These are phyloP conservation scores for Drosophila cracens DNA, from an alignment of 2,888 invertebrate species.

Conservation along the genomic window DNA sequence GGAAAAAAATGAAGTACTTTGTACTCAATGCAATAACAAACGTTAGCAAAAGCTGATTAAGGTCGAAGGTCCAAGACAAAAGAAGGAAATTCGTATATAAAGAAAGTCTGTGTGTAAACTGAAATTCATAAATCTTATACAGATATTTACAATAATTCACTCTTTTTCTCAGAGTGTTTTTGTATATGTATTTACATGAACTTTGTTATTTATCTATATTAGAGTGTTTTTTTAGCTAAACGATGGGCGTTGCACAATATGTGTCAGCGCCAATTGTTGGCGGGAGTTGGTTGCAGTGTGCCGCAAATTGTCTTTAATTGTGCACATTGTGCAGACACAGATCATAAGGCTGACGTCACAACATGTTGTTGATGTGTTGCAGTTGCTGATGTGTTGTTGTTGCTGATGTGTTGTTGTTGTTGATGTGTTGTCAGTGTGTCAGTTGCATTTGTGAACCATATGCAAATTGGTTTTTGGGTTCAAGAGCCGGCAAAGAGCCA, in stretches of 20 bases:
- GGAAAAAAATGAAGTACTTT: not conserved
- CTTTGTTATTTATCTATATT: slow-evolving; percentile 31
- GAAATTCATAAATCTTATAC: not conserved
- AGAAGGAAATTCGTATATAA: not conserved
- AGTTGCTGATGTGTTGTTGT: not conserved
- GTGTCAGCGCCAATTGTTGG: slow-evolving; percentile 68
- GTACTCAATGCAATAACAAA: not conserved
- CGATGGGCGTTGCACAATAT: slow-evolving; percentile 65
- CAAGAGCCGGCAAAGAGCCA: slow-evolving; percentile 58
- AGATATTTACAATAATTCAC: not conserved
- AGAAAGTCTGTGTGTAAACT: not conserved
- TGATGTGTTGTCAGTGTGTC: slow-evolving; percentile 26
- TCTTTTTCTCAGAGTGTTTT: not conserved
- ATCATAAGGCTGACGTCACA: slow-evolving; percentile 61
- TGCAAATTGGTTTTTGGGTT: slow-evolving; percentile 38
- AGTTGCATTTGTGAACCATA: slow-evolving; percentile 15
- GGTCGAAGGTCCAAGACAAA: not conserved
- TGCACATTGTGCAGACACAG: slow-evolving; percentile 50
- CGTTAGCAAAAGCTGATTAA: not conserved
- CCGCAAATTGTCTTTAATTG: slow-evolving; percentile 75
- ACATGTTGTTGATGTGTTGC: not conserved
- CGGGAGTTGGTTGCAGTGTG: slow-evolving; percentile 27
- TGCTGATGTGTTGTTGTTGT: slow-evolving; percentile 12
- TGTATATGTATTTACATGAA: slow-evolving; percentile 17
- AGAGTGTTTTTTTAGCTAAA: slow-evolving; percentile 51